Base-by-base conservation (phyloP, 2,888 invertebrate genomes). In the Galerucella calmariensis region DNA sequence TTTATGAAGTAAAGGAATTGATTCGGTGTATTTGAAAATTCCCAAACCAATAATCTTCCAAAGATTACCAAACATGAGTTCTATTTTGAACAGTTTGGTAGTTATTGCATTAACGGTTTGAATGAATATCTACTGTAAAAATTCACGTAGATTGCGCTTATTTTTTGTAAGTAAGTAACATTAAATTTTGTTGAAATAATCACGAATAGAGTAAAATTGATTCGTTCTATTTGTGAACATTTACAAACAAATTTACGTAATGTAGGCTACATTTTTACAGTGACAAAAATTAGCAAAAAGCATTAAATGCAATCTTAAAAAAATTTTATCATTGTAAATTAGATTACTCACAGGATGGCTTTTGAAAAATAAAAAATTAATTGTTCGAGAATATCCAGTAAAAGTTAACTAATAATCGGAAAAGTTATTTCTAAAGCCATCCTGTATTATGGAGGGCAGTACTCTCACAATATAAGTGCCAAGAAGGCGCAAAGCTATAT, bases 401-500 rank as follows among this genome's bases (percentile, higher is more conserved):
- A 65, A 61, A 24, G 46, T 16, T 74, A 35, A 44, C 12, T 48
- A 58, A 41, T 63, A 6, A 24, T n/a, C 11, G 46, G 20, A 41
- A 69, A 58, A 44, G 27, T 12, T 72, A 67, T 67, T 77, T 70
- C 67, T 51, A 58, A 24, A 66, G 62, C 51, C 67, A 66, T 63
- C 72, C 41, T 67, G 76, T 76, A 76, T 75, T 72, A 74, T 65
- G 78, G 79, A 79, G 79, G 79, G 77, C 74, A 77, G 78, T 79
- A 79, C 79, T 85, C 84, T 84, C 84, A 84, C 79, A 80, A 81
- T 73, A 73, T 67, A 82, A 80, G 84, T 84, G 85, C 85, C 85
- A 84, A 85, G 82, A 82, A n/a, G 83, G 83, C 83, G 82, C 84
- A 83, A 79, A 83, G 77, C 80, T 83, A 83, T 83, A 80, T 82